Base-by-base conservation (phyloP, 2,888 invertebrate genomes). In the Cotesia congregata region DNA sequence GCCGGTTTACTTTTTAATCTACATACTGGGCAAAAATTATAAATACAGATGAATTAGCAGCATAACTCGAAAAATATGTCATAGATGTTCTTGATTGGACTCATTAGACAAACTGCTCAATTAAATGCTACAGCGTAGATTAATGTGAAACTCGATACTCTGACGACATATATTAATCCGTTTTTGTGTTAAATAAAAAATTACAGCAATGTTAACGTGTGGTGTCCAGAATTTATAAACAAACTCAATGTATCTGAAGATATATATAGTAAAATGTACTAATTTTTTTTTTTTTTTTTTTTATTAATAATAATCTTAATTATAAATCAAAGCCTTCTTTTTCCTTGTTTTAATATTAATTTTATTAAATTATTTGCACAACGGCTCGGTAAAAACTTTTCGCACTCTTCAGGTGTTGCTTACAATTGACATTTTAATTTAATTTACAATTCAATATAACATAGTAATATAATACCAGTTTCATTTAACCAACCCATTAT, bases 161-260 rank as follows among this genome's bases (percentile, higher is more conserved):
- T 17, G n/a, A 68, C 50, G 68, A 68, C 41, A 15, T 41, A 68
- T 68, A 40, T 68, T 41, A 68, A 68, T 17, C 15, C 15, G 7
- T 68, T 7, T 1, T 9, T 41, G 12, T n/a, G 50, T 5, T 41
- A 39, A 15, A 41, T 68, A 15, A 40, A 67, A 30, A 68, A 68
- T 17, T 41, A 40, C 15, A 6, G 7, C 50, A 17, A 6, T 6
- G 6, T 3, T 6, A 7, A 15, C 38, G 6, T 4, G 50, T 50
- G 7, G 50, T 50, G 50, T 50, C 50, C 50, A 50, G 50, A 50
- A 50, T 50, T 50, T 50, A 50, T 50, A 50, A 12, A 41, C 41
- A 41, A 9, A 9, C 41, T 9, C 6, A 6, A 41, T 41, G 41
- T 6, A 41, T 41, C 9, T 41, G 1, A 2, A 41, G 0, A 41